A percentile compares a stretch with the other conserved stretches of the same genome.
Evolutionary conservation across 2,888 invertebrate species (phyloP).

Genomic region (Acronicta leporina): DNA sequence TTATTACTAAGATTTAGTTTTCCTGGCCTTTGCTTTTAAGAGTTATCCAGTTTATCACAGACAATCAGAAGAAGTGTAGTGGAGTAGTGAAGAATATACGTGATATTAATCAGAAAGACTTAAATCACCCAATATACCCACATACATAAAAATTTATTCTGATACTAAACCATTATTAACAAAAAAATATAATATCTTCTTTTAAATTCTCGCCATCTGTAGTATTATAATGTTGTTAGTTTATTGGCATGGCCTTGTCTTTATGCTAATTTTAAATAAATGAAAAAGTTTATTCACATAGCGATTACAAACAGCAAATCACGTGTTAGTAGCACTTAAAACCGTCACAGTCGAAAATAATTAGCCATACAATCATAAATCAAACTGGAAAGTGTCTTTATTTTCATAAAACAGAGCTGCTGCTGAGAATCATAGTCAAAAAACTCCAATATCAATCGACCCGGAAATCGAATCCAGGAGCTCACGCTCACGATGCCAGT

Average conservation of each 20-base stretch:
- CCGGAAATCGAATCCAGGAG: too few relatives aligned
- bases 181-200: neutral
- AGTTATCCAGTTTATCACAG: too few relatives aligned
- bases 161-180: neutral
- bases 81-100: too few relatives aligned
- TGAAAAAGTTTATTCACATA: constrained; percentile 1
- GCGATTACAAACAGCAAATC: constrained; percentile 17
- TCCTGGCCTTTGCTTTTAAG: too few relatives aligned
- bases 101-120: too few relatives aligned
- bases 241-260: constrained; percentile 24
- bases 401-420: too few relatives aligned
- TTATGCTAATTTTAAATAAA: constrained; percentile 15
- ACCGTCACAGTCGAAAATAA: neutral
- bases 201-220: neutral
- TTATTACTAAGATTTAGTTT: too few relatives aligned
- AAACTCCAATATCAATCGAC: too few relatives aligned
- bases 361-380: neutral
- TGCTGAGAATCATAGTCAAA: too few relatives aligned
- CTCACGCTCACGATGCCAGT: too few relatives aligned
- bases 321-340: constrained; percentile 14
- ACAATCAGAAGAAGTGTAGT: too few relatives aligned
- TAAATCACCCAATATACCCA: too few relatives aligned
- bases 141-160: neutral
- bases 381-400: neutral
- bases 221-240: constrained; percentile 4